Base-by-base conservation (phyloP, 2,113 vertebrate genomes). In the Eretmochelys imbricata region DNA sequence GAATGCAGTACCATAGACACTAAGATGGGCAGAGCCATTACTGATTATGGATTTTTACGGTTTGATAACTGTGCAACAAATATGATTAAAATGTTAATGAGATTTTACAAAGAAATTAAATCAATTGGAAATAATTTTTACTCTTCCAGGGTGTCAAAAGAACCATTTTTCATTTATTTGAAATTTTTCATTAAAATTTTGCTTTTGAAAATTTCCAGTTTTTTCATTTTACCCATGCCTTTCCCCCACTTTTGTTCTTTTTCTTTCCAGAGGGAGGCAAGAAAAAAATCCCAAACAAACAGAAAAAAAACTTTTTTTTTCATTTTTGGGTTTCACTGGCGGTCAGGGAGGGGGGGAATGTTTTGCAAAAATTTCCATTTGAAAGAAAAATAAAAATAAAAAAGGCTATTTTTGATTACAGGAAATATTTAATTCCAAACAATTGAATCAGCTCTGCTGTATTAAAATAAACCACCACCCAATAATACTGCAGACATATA, bases 161-260 rank as follows among this genome's bases (percentile, higher is more conserved):
- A 38, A 12, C 53, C 53, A 53, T 2, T 53, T 90, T 42, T 1
- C 1, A 72, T 31, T 14, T 0, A 55, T 49, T 80, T 55, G 75
- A 54, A 91, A 92, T 1, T 0, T n/a, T 46, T 65, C 0, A 12
- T 42, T 51, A 31, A 35, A 17, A n/a, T 54, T 85, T 69, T 46
- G 19, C 2, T 80, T 31, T 1, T 55, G 3, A 89, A 87, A 81
- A 72, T 7, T 1, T 55, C 65, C 48, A 16, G 1, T 14, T 3
- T 0, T 0, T 84, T 92, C 42, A 78, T 1, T 1, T 93, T 89
- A 69, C 4, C n/a, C 29, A 2, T 57, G 0, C 16, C 62, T 72
- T 65, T 72, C 59, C 7, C 25, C 57, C 0, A 3, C 53, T 20
- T 75, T 11, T 42, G 11, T 29, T 72, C 87, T 59, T 59, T 49